These are phyloP conservation scores for Empis livida DNA, from an alignment of 2,888 invertebrate species.

Conservation along the genomic window DNA sequence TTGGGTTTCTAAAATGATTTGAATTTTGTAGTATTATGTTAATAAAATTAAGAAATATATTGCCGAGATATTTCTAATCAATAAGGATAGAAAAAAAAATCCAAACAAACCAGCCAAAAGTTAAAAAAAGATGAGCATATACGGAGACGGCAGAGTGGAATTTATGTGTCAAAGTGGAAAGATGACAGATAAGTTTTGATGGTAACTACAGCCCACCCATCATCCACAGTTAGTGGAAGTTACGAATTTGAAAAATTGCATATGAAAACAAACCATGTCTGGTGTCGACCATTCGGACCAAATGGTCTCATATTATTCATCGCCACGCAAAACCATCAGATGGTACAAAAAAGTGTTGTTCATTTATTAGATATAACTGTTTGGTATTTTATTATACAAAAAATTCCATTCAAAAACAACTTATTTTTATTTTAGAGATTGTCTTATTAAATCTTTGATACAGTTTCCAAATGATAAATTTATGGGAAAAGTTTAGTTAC, in stretches of 20 bases:
- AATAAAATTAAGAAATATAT: too few relatives aligned
- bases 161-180: background rate
- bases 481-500: background rate
- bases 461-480: background rate
- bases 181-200: background rate
- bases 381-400: slow-evolving; percentile 10
- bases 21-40: too few relatives aligned
- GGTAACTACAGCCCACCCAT: too few relatives aligned
- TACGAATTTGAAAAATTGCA: too few relatives aligned
- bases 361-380: slow-evolving; percentile 4
- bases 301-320: too few relatives aligned
- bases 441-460: background rate
- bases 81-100: slow-evolving; percentile 4
- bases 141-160: background rate
- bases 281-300: too few relatives aligned
- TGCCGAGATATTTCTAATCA: too few relatives aligned
- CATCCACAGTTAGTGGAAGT: too few relatives aligned
- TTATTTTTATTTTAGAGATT: slow-evolving; percentile 5
- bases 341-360: slow-evolving; percentile 1
- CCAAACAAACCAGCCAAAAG: slow-evolving; percentile 3
- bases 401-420: background rate
- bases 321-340: background rate
- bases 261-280: too few relatives aligned
- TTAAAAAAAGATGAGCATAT: slow-evolving; percentile 6
- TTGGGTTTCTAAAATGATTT: too few relatives aligned